A percentile compares a stretch with the other conserved stretches of the same genome.
Conservation (phyloP, 2,797 vertebrate species). For the Chloroceryle amazona region DNA sequence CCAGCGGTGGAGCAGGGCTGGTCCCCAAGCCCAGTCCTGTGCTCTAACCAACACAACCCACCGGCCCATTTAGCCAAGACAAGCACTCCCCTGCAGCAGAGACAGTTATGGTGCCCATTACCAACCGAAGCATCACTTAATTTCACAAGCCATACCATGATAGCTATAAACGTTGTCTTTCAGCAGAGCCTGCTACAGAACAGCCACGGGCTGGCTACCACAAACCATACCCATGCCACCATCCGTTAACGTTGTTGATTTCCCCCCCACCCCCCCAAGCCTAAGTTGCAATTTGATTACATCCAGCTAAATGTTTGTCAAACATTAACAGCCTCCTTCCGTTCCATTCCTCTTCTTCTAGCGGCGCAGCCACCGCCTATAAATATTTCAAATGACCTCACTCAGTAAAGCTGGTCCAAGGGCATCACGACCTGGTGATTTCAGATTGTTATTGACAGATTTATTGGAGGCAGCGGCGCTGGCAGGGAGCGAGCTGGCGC, state of each 20-base stretch:
- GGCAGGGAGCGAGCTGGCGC: background rate
- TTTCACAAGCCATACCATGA: fast-evolving
- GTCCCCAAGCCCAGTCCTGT: background rate
- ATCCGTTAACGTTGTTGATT: background rate
- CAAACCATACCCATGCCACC: background rate
- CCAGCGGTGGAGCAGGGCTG: background rate
- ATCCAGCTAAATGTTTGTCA: constrained; percentile 18
- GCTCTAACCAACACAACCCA: too few species aligned
- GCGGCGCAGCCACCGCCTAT: background rate
- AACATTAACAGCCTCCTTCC: background rate
- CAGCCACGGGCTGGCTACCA: background rate
- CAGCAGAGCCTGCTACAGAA: background rate
- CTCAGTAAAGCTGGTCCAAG: constrained; percentile 14
- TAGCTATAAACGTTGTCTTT: background rate
- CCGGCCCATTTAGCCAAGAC: fast-evolving
- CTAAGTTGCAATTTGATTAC: background rate
- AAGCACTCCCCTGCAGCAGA: fast-evolving
- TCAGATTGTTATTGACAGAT: background rate
- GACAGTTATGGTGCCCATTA: background rate
- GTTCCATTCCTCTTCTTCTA: background rate
- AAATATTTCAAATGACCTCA: background rate
- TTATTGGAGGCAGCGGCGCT: background rate
- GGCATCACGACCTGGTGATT: constrained; percentile 2
- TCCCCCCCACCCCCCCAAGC: background rate
- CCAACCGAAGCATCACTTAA: background rate